Conservation (phyloP, 2,797 vertebrate species). For the Notoglanidium macrostoma region DNA sequence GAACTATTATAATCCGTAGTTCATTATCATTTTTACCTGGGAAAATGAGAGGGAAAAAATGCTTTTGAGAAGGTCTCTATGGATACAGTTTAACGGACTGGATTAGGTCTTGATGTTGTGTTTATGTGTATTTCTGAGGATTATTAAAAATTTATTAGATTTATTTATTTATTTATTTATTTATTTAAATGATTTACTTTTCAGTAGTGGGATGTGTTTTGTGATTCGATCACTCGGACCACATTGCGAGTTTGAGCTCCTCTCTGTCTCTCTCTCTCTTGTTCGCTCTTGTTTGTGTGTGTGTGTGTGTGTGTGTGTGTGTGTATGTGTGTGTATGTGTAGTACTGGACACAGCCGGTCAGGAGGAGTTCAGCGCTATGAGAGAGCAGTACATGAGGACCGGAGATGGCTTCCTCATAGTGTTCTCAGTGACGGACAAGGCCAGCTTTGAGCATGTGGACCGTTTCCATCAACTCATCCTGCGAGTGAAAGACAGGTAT, state of each 20-base stretch:
- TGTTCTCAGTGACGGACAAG: slow-evolving; percentile 97
- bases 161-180: background rate
- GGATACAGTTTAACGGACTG: background rate
- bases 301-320: slow-evolving; percentile 18
- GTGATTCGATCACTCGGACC: background rate
- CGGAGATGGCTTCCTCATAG: slow-evolving; percentile 96
- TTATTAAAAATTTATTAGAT: background rate
- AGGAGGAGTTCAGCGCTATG: slow-evolving; percentile 99
- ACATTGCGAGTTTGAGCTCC: background rate
- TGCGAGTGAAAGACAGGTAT: slow-evolving; percentile 97
- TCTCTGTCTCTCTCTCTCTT: background rate
- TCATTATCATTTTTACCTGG: too few relatives aligned
- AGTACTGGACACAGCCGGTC: slow-evolving; percentile 98
- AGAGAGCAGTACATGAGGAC: slow-evolving; percentile 99
- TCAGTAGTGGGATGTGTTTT: background rate
- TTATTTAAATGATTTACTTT: background rate
- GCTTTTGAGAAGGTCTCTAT: background rate
- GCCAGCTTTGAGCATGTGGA: slow-evolving; percentile 98
- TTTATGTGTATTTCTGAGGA: background rate
- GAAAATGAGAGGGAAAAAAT: background rate
- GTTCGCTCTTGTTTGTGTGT: background rate
- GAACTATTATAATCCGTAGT: too few relatives aligned
- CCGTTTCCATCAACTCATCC: slow-evolving; percentile 96
- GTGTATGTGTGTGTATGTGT: slow-evolving; percentile 43
- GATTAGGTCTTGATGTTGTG: background rate